Base-by-base conservation (phyloP, 2,888 invertebrate genomes). In the Thelaira solivaga region DNA sequence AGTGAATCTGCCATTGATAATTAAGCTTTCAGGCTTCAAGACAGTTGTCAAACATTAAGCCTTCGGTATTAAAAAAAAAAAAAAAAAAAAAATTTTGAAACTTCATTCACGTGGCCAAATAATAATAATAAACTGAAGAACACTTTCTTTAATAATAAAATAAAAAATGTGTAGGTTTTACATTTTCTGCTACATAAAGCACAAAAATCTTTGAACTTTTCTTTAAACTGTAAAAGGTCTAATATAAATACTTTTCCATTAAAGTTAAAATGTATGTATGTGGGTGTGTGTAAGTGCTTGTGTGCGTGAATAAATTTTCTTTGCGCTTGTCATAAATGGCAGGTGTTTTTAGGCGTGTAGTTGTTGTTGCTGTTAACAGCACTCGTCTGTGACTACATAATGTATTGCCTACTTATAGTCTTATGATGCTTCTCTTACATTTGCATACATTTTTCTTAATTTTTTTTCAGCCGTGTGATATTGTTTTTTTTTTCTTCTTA, bases 391-490 rank as follows among this genome's bases (percentile, higher is more conserved):
- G 18, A 41, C 22, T 57, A 1, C 24, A 20, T 43, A 59, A 65
- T 49, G 62, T 59, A 49, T 65, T 73, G 73, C 73, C 57, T 65
- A 73, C 73, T 65, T 73, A 65, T 43, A 73, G 73, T 65, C 65
- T 59, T 73, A 49, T 51, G 4, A 34, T 59, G 49, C 20, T 41
- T 49, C 26, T 59, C 22, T 29, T n/a, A 61, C 29, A 76, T 55
- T 76, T 76, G 53, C 76, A 51, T 65, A 47, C 3, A 13, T 36
- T 34, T 24, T 11, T 39, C 5, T n/a, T n/a, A n/a, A n/a, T 47
- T 31, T 39, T 80, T 82, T 83, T 80, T 81, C 82, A 6, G 10
- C 8, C 6, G 22, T 34, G 16, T 43, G 43, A 13, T 24, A 45
- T 47, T 36, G 67, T 45, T 34, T 7, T n/a, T 36, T 45, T 55